Conservation (phyloP, 2,888 invertebrate species). For the Tetragonisca angustula region DNA sequence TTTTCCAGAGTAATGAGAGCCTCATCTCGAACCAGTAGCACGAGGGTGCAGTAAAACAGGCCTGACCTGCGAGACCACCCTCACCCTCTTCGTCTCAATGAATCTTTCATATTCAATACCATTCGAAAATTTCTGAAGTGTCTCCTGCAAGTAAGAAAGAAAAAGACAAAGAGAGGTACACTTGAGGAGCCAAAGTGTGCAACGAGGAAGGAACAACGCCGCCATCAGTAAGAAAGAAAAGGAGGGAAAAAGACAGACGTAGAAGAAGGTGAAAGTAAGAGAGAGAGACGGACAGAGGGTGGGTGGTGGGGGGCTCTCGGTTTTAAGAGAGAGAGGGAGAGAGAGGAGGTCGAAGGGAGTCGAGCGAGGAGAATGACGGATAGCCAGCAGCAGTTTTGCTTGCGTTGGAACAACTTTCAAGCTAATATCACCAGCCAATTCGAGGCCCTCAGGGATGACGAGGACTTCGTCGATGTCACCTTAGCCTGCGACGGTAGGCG, state of each 20-base stretch:
- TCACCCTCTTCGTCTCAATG: constrained; percentile 60
- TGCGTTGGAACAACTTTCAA: constrained; percentile 96
- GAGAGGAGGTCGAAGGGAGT: constrained; percentile 73
- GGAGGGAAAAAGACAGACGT: constrained; percentile 47
- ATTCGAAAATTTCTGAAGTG: constrained; percentile 54
- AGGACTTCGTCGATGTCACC: constrained; percentile 95
- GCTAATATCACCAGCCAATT: constrained; percentile 94
- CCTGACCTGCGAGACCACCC: constrained; percentile 56
- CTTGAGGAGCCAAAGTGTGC: constrained; percentile 46
- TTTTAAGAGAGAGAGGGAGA: constrained; percentile 53
- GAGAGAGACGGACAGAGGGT: constrained; percentile 55
- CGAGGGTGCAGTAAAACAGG: constrained; percentile 60
- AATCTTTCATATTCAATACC: constrained; percentile 52
- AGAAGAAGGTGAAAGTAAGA: constrained; percentile 56
- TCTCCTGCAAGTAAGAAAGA: constrained; percentile 46
- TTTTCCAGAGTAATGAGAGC: constrained; percentile 77
- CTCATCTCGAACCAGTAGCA: constrained; percentile 53
- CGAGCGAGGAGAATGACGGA: constrained; percentile 83
- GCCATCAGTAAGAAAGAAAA: constrained; percentile 57
- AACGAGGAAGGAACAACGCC: constrained; percentile 50
- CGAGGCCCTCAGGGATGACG: constrained; percentile 92
- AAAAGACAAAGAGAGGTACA: constrained; percentile 42
- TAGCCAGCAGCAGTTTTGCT: constrained; percentile 93
- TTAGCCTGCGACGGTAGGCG: constrained; percentile 93
- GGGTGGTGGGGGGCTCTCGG: constrained; percentile 57